These are phyloP conservation scores for Xenus cinereus DNA, from an alignment of 2,113 vertebrate species.

Conservation along the genomic window DNA sequence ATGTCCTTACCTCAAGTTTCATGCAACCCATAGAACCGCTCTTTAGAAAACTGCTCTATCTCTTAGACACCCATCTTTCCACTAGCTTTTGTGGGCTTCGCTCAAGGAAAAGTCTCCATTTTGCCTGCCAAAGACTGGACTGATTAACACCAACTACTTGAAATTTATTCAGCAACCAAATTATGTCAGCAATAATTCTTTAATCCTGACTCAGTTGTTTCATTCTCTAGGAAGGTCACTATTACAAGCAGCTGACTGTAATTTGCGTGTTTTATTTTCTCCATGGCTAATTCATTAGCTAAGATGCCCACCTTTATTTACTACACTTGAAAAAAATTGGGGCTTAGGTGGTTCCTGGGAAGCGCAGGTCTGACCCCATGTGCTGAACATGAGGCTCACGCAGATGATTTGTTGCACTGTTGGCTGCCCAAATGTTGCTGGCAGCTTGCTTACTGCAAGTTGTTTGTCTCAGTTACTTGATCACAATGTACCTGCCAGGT, in stretches of 20 bases:
- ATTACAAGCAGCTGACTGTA: not conserved
- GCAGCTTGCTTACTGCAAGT: not conserved
- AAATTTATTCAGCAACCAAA: not conserved
- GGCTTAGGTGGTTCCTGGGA: not conserved
- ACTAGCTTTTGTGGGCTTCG: not conserved
- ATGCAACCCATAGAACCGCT: not conserved
- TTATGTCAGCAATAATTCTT: not conserved
- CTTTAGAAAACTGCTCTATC: not conserved
- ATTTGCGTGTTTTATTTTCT: constrained; percentile 35
- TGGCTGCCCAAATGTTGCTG: not conserved
- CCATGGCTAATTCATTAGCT: not conserved
- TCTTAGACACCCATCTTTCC: not conserved
- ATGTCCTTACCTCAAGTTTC: not conserved
- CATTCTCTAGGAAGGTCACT: not conserved
- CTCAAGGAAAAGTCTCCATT: not conserved
- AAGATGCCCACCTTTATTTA: not conserved
- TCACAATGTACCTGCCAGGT: not conserved
- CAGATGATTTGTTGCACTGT: not conserved
- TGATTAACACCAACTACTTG: not conserved
- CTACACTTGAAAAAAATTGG: not conserved
- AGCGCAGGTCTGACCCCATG: not conserved
- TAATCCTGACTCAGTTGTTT: not conserved
- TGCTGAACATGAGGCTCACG: not conserved
- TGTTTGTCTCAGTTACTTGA: not conserved
- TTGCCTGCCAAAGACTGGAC: not conserved